Evolutionary conservation across 2,888 invertebrate species (phyloP).

Genomic region (Mantis religiosa): DNA sequence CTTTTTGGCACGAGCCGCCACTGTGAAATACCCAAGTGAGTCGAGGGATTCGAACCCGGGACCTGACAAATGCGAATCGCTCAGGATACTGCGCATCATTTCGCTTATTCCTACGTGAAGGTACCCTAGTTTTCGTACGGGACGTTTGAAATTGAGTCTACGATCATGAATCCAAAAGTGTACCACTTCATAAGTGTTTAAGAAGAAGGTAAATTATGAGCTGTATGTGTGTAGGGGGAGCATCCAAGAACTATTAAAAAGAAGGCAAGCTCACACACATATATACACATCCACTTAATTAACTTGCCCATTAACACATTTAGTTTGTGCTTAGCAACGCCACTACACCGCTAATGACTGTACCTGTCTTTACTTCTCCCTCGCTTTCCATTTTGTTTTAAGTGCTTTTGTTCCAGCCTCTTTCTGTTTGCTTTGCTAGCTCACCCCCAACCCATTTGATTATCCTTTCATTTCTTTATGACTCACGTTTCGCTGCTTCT

Average conservation of each 20-base stretch:
- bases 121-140: too few relatives aligned
- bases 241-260: not conserved
- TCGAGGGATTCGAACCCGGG: too few relatives aligned
- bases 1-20: too few relatives aligned
- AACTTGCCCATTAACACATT: not conserved
- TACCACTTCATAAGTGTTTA: not conserved
- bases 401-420: not conserved
- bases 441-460: not conserved
- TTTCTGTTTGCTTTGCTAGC: not conserved
- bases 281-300: not conserved
- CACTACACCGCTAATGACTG: not conserved
- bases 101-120: too few relatives aligned
- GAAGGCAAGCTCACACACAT: too few relatives aligned
- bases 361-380: not conserved
- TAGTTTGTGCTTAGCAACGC: not conserved
- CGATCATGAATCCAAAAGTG: too few relatives aligned
- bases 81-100: too few relatives aligned
- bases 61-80: too few relatives aligned
- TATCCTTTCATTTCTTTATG: not conserved
- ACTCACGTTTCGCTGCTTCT: not conserved
- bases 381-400: not conserved
- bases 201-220: not conserved
- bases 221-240: not conserved
- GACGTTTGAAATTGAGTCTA: too few relatives aligned
- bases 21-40: too few relatives aligned